Conservation (phyloP, 2,113 vertebrate species). For the Thermophis baileyi region DNA sequence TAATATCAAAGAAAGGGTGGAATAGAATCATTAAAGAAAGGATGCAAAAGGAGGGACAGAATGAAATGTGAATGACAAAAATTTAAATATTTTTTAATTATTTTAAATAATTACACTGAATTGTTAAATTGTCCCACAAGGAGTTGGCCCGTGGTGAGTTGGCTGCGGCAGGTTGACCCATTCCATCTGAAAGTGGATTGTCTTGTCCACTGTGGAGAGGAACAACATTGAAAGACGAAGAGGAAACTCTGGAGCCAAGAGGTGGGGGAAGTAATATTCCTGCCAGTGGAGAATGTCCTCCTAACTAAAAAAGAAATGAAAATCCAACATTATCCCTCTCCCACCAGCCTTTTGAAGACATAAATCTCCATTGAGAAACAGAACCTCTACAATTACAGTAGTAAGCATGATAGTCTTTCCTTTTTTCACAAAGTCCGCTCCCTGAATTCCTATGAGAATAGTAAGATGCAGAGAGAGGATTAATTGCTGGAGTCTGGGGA, state of each 20-base stretch:
- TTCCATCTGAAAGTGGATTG: neutral
- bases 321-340: neutral
- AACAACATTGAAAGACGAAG: neutral
- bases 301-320: neutral
- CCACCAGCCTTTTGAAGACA: neutral
- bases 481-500: neutral
- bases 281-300: neutral
- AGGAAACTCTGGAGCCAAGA: neutral
- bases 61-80: too few species aligned
- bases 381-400: neutral
- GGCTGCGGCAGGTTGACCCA: too few species aligned
- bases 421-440: neutral
- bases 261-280: neutral
- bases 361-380: neutral
- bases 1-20: too few species aligned
- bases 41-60: too few species aligned
- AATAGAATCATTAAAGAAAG: too few species aligned
- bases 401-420: neutral
- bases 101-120: too few species aligned
- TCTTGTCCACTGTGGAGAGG: neutral
- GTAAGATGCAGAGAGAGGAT: neutral
- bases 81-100: too few species aligned
- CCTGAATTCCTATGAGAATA: neutral
- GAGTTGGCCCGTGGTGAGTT: too few species aligned
- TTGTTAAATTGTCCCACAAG: too few species aligned